Evolutionary conservation across 2,797 vertebrate genomes (phyloP), one percentile per base, ranked within the genome.

Genomic region (Hylomyscus alleni): DNA sequence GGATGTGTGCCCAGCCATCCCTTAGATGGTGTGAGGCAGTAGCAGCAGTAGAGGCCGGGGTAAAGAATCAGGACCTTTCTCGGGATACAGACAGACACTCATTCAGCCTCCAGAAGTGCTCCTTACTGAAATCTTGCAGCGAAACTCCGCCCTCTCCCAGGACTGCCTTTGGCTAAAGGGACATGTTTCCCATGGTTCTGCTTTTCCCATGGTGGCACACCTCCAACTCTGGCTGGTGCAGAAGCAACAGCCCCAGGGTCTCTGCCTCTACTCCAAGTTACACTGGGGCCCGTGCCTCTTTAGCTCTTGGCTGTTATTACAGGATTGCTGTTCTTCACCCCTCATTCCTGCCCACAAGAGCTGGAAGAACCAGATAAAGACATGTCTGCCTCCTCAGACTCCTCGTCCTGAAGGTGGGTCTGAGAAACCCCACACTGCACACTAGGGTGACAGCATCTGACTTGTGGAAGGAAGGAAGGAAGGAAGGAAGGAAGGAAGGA

Each of bases 161-260:
- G 82, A 47, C 44, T n/a, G 17, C 54, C 22, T 62, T 67, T 40
- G 40, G 67, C 62, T 2, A 3, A 13, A 29, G 37, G 37, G 69
- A 52, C 54, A 44, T 50, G 56, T 40, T 50, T 56, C 17, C 54
- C 37, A 0, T 2, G 2, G 4, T 9, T 26, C 5, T 4, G 11
- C 78, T 65, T 60, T 34, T 26, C 6, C 4, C 24, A 12, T 85
- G 40, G 22, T 9, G 22, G 29, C 29, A 19, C 26, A 13, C 13
- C 3, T 47, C 37, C 37, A 20, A 0, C 15, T 60, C 62, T 58
- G 6, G 24, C 40, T 2, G 1, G 1, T 0, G 1, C 44, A 34
- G n/a, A 62, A 56, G n/a, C 31, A 4, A 47, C 54, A 87, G 50
- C 24, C 34, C 50, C 40, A 1, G 19, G 54, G 65, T 13, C 76